These are phyloP conservation scores for Mobula hypostoma DNA, from an alignment of 2,113 vertebrate genomes.

Conservation along the genomic window DNA sequence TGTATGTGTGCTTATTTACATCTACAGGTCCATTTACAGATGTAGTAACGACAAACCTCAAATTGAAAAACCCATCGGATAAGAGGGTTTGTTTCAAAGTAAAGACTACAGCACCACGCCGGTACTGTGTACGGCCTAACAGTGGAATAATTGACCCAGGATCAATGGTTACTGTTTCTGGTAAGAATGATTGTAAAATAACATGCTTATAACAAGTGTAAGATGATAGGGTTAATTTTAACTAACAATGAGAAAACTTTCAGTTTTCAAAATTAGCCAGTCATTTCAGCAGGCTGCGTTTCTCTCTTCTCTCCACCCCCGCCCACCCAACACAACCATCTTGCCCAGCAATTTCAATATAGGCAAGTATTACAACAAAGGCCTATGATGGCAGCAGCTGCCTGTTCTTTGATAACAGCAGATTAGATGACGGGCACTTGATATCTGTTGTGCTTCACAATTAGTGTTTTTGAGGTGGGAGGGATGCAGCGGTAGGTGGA, in stretches of 20 bases:
- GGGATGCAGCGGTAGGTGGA: no score
- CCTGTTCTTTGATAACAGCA: no score
- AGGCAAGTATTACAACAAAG: no score
- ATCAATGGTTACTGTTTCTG: slow-evolving; percentile 78
- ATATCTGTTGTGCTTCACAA: no score
- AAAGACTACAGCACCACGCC: slow-evolving; percentile 94
- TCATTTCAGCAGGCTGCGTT: no score
- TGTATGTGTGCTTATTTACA: not conserved
- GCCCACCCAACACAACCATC: no score
- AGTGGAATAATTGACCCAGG: slow-evolving; percentile 88
- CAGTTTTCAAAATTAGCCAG: not conserved
- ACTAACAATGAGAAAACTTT: not conserved
- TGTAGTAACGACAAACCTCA: slow-evolving; percentile 94
- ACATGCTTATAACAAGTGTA: not conserved
- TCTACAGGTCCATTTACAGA: slow-evolving; percentile 92
- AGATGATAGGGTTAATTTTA: not conserved
- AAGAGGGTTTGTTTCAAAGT: slow-evolving; percentile 97
- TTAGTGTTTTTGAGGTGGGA: no score
- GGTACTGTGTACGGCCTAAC: slow-evolving; percentile 98
- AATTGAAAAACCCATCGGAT: slow-evolving; percentile 91
- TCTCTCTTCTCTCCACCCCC: no score
- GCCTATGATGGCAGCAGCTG: no score
- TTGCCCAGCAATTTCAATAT: no score
- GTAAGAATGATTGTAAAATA: slow-evolving; percentile 50
- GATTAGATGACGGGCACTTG: no score